Conservation (phyloP, 2,888 invertebrate species). For the Leucophenga maculata region DNA sequence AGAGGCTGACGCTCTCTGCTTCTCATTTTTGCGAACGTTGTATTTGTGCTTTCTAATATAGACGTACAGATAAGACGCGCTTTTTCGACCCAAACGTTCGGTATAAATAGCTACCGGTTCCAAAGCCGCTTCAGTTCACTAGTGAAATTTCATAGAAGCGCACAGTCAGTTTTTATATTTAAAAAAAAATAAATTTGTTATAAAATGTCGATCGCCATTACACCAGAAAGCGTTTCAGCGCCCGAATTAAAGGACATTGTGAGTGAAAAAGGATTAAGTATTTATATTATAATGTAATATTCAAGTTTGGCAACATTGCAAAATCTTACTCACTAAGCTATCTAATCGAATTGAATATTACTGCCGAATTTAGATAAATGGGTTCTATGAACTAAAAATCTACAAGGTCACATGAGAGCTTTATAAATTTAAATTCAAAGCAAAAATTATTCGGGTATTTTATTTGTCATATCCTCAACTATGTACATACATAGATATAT, state of each 20-base stretch:
- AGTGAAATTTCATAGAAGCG: constrained; percentile 37
- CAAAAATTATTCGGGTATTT: background rate
- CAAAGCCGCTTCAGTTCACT: constrained; percentile 43
- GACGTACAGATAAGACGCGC: constrained; percentile 1
- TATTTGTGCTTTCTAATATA: too few relatives aligned
- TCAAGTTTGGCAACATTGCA: background rate
- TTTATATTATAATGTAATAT: background rate
- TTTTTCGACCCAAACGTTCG: background rate
- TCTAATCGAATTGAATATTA: too few relatives aligned
- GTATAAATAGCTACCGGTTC: constrained; percentile 39
- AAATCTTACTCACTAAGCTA: constrained; percentile 30
- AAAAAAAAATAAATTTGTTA: constrained; percentile 36
- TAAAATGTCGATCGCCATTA: constrained; percentile 65
- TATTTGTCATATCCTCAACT: background rate
- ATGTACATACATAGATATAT: too few relatives aligned
- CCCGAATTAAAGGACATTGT: constrained; percentile 66
- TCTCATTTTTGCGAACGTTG: too few relatives aligned
- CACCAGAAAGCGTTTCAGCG: constrained; percentile 49
- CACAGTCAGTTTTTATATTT: too few relatives aligned
- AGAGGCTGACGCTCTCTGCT: too few relatives aligned
- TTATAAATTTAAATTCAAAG: background rate
- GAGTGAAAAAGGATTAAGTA: constrained; percentile 44
- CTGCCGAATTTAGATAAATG: background rate
- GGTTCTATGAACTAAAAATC: constrained; percentile 11
- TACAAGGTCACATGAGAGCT: constrained; percentile 15